Conservation (phyloP, 1,140 invertebrate genomes). For the Solenopsis fugax region DNA sequence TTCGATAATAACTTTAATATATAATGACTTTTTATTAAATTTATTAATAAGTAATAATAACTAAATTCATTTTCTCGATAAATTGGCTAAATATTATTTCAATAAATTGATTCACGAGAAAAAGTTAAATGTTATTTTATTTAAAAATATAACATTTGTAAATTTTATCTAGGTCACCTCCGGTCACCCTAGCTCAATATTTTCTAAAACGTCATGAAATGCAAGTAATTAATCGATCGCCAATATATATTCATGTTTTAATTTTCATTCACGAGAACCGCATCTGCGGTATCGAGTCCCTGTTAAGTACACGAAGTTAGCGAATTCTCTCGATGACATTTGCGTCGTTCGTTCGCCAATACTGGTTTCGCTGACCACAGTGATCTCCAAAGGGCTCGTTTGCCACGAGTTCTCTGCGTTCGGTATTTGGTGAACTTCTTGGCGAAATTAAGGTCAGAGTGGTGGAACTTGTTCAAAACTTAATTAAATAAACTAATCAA, state of each 20-base stretch:
- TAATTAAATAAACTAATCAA: constrained; percentile 74
- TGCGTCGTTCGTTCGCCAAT: constrained; percentile 57
- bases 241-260: constrained; percentile 44
- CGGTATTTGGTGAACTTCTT: constrained; percentile 63
- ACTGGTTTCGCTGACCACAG: constrained; percentile 68
- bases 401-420: constrained; percentile 34
- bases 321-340: constrained; percentile 59
- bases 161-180: neutral
- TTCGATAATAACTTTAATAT: constrained; percentile 22
- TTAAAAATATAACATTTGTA: constrained; percentile 7
- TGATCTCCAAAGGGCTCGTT: constrained; percentile 59
- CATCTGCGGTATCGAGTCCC: constrained; percentile 46
- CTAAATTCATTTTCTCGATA: constrained; percentile 15
- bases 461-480: constrained; percentile 59
- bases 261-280: constrained; percentile 55
- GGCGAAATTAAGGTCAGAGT: constrained; percentile 71
- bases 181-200: neutral
- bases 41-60: constrained; percentile 6
- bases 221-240: constrained; percentile 46
- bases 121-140: constrained; percentile 23
- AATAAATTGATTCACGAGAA: neutral
- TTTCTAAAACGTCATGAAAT: constrained; percentile 48
- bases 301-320: constrained; percentile 57
- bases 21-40: constrained; percentile 37
- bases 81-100: constrained; percentile 35